These are phyloP conservation scores for Cephalopachus bancanus DNA, from an alignment of 2,797 vertebrate genomes.

Conservation along the genomic window DNA sequence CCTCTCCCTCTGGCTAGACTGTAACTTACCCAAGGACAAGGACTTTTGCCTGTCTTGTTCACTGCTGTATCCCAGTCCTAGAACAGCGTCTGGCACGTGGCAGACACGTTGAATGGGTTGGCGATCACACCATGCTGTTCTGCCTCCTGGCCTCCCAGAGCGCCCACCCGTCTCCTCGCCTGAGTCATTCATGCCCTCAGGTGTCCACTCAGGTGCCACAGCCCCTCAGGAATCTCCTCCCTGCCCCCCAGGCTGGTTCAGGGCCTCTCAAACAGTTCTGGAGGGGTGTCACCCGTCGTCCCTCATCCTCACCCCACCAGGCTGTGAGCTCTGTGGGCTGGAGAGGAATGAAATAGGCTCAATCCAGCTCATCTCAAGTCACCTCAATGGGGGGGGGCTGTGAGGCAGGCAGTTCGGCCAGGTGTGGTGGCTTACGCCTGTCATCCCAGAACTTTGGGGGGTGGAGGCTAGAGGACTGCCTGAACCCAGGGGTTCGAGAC, in stretches of 20 bases:
- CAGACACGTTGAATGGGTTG: background rate
- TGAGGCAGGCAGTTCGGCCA: background rate
- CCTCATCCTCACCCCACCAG: accelerated
- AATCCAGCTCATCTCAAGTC: background rate
- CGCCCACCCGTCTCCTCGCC: accelerated
- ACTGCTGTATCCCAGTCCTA: too few species aligned
- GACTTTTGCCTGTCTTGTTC: background rate
- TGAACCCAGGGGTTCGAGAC: too few species aligned
- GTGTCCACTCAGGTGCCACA: background rate
- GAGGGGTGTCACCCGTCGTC: background rate
- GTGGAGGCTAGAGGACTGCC: too few species aligned
- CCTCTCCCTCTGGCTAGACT: background rate
- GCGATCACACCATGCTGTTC: accelerated
- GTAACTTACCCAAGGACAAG: background rate
- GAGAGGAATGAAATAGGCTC: background rate
- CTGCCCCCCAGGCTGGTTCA: background rate
- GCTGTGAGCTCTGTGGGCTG: background rate
- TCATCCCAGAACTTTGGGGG: too few species aligned
- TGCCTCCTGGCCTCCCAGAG: background rate
- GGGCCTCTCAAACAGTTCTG: background rate
- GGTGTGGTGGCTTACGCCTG: too few species aligned
- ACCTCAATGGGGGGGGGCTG: accelerated
- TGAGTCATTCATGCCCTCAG: background rate
- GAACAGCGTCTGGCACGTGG: background rate
- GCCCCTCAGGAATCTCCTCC: background rate